Evolutionary conservation across 2,797 vertebrate species (phyloP).

Genomic region (Peromyscus eremicus): DNA sequence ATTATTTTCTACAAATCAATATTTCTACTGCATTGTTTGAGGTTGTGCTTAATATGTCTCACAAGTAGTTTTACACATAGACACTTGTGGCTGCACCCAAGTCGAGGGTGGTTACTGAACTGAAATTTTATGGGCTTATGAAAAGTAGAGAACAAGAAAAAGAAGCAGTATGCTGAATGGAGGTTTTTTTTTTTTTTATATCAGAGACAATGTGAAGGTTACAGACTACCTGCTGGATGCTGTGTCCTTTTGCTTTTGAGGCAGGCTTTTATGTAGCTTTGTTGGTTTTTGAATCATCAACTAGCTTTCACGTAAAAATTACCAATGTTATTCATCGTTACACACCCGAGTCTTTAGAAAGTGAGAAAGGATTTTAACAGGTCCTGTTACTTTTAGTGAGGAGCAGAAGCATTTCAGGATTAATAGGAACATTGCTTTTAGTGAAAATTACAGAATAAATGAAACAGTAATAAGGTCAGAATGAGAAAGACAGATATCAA

Average conservation of each 20-base stretch:
- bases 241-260: neutral
- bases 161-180: neutral
- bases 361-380: conserved; percentile 24
- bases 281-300: conserved; percentile 39
- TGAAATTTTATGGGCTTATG: conserved; percentile 21
- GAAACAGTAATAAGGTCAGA: conserved; percentile 35
- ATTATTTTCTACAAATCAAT: conserved; percentile 67
- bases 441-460: conserved; percentile 50
- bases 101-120: conserved; percentile 26
- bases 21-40: conserved; percentile 57
- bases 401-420: conserved; percentile 52
- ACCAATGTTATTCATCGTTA: conserved; percentile 52
- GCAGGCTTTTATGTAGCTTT: neutral
- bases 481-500: conserved; percentile 69
- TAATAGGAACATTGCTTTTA: conserved; percentile 45
- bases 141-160: conserved; percentile 8
- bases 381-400: conserved; percentile 49
- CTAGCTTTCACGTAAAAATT: neutral
- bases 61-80: conserved; percentile 62
- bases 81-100: conserved; percentile 61
- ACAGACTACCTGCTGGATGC: conserved; percentile 57
- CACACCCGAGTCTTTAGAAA: conserved; percentile 34
- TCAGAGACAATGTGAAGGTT: conserved; percentile 45
- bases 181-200: neutral
- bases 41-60: conserved; percentile 54